These are phyloP conservation scores for Neoascia interrupta DNA, from an alignment of 2,888 invertebrate genomes.

Conservation along the genomic window DNA sequence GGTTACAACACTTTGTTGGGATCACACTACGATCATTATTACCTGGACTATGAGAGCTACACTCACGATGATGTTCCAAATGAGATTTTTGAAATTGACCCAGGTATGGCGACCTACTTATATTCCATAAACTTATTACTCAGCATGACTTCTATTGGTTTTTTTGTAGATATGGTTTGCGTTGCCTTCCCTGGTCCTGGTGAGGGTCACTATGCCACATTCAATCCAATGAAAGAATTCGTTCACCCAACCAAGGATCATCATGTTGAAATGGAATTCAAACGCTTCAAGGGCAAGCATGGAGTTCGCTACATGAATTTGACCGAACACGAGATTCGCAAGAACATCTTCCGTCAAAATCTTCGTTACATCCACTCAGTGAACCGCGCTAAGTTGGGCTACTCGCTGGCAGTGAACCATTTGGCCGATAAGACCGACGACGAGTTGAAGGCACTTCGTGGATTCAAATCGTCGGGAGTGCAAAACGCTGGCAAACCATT, in stretches of 20 bases:
- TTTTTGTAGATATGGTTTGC: constrained; percentile 83
- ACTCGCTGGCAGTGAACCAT: constrained; percentile 90
- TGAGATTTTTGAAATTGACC: constrained; percentile 84
- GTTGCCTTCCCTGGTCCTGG: constrained; percentile 94
- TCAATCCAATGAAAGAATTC: constrained; percentile 97
- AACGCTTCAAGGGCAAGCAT: constrained; percentile 86
- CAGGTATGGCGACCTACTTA: constrained; percentile 79
- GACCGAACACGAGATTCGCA: constrained; percentile 85
- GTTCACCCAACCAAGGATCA: constrained; percentile 86
- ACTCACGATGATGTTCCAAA: constrained; percentile 85
- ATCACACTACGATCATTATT: constrained; percentile 97
- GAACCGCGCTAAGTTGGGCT: constrained; percentile 88
- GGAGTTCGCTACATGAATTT: constrained; percentile 84
- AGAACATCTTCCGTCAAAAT: constrained; percentile 92
- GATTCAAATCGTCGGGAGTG: constrained; percentile 82
- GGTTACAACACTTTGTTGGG: constrained; percentile 95
- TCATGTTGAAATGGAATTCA: constrained; percentile 89
- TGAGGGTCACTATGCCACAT: constrained; percentile 88
- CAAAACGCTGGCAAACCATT: constrained; percentile 89
- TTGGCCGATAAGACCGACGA: constrained; percentile 89
- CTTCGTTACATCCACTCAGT: constrained; percentile 89
- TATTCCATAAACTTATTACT: neutral
- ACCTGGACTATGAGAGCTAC: constrained; percentile 88
- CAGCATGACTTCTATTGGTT: neutral
- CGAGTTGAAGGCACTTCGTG: constrained; percentile 88